These are phyloP conservation scores for Fabriciana adippe DNA, from an alignment of 2,888 invertebrate genomes.

Conservation along the genomic window DNA sequence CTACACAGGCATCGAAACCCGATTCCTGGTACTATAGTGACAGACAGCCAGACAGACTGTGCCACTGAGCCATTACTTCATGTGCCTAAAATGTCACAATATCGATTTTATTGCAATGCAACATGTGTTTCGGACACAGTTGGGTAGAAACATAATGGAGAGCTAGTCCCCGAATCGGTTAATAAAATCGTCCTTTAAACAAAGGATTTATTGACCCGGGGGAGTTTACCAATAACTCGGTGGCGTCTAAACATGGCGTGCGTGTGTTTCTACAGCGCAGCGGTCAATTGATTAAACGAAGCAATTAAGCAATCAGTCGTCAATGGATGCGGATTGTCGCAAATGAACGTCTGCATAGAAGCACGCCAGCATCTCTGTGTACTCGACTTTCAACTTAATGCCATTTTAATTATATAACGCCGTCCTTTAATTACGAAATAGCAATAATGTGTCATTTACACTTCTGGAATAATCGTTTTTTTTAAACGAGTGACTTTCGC, in stretches of 20 bases:
- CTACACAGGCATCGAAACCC: too few relatives aligned
- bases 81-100: not conserved
- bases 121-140: slow-evolving; percentile 7
- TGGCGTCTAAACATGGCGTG: slow-evolving; percentile 55
- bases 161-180: slow-evolving; percentile 36
- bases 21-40: too few relatives aligned
- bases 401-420: slow-evolving; percentile 17
- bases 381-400: slow-evolving; percentile 24
- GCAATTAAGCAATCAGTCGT: slow-evolving; percentile 80
- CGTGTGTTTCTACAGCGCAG: slow-evolving; percentile 72
- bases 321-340: slow-evolving; percentile 74
- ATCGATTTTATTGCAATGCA: slow-evolving; percentile 3
- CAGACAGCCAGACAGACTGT: too few relatives aligned
- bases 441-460: too few relatives aligned
- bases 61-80: too few relatives aligned
- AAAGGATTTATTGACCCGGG: slow-evolving; percentile 71
- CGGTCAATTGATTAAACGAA: slow-evolving; percentile 82
- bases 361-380: slow-evolving; percentile 43
- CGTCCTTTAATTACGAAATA: slow-evolving; percentile 10
- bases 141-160: slow-evolving; percentile 8
- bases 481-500: too few relatives aligned
- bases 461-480: too few relatives aligned
- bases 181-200: slow-evolving; percentile 68
- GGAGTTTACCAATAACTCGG: slow-evolving; percentile 62
- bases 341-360: slow-evolving; percentile 66